Base-by-base conservation (phyloP, 92 coral and sea anemone genomes). In the Phenganax marumi region DNA sequence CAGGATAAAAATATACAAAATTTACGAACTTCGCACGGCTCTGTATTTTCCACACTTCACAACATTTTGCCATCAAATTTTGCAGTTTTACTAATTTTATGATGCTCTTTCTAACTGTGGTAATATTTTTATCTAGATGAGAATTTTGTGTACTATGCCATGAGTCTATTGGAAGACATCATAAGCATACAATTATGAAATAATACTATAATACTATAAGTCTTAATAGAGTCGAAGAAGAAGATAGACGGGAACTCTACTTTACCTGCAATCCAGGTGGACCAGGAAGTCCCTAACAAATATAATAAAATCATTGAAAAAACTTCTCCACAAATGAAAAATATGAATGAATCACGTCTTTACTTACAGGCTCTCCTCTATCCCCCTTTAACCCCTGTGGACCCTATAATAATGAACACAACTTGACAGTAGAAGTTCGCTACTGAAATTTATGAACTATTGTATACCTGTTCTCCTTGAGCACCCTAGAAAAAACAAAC, bases 231-330 rank as follows among this genome's bases (percentile, higher is more conserved):
- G 65, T 58, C 23, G 18, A 18, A 19, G 65, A 7, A 18, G 7
- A 13, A 16, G 21, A 58, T 6, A 58, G 65, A 58, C 3, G 5
- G 21, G 23, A 7, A 58, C 5, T 3, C 65, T 7, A n/a, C 56
- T 24, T 48, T 23, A 78, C 83, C 83, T 60, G 46, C 7, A 13
- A 16, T 61, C 83, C 83, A 33, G 83, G 83, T 7, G 83, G 83
- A 22, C 83, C 83, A 1, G 83, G 73, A 12, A 60, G 73, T 14
- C 83, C 83, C 83, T 78, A 47, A n/a, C n/a, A 54, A 63, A 26
- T 6, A 43, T 11, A 0, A 72, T 39, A 49, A 49, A 49, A 72
- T 0, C 46, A 46, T 9, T n/a, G 75, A 33, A 24, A 21, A 24
- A 13, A 14, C 3, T 62, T 62, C 24, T n/a, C 19, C 16, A 21